phyloP scores from a whole-genome alignment of 2,113 vertebrate species.

The Paradoxurus hermaphroditus region DNA sequence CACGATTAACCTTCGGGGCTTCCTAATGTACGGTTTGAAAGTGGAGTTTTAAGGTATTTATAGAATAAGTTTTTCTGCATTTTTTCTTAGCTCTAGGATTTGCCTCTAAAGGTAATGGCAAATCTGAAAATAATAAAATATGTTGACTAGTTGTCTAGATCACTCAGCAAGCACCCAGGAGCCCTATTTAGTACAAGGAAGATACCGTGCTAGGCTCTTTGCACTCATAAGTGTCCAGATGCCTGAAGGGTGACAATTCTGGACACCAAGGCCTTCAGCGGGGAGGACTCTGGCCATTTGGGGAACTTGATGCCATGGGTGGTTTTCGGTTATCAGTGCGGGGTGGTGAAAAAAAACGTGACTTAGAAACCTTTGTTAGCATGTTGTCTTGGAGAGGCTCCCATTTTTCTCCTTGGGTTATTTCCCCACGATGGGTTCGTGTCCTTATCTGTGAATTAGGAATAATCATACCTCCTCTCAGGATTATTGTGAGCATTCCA shows the following conservation, averaged over 20 bases:
- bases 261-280: neutral
- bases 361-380: neutral
- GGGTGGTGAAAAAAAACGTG: neutral
- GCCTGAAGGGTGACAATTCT: neutral
- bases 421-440: neutral
- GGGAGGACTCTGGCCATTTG: neutral
- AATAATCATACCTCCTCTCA: neutral
- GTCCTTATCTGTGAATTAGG: neutral
- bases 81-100: neutral
- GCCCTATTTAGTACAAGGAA: neutral
- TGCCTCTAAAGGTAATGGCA: neutral
- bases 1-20: neutral
- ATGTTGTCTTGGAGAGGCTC: neutral
- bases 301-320: neutral
- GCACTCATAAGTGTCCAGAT: neutral
- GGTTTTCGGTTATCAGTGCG: neutral
- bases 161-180: neutral
- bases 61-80: neutral
- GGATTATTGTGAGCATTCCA: neutral
- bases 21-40: neutral
- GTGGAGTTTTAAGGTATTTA: conserved; percentile 19
- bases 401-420: neutral
- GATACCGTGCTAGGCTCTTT: neutral
- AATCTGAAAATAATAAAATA: conserved; percentile 1
- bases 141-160: neutral